phyloP scores from a whole-genome alignment of 64 coral and sea anemone species.

The Stichodactyla mertensii region DNA sequence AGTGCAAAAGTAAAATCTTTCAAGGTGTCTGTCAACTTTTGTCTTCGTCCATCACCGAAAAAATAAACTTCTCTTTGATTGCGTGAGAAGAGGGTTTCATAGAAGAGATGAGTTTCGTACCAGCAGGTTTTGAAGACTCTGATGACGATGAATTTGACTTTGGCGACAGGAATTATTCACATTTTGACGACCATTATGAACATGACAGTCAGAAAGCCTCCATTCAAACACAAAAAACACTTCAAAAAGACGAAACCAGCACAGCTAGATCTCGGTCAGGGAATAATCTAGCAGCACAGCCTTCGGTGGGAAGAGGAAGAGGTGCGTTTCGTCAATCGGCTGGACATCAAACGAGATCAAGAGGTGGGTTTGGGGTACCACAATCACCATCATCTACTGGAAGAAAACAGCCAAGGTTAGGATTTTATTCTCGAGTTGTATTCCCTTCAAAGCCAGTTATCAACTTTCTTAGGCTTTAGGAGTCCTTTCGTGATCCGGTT shows the following conservation, averaged over 20 bases:
- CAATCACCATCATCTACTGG: not conserved
- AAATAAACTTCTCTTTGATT: not conserved
- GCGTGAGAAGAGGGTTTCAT: not conserved
- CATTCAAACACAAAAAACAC: not conserved
- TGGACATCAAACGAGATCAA: not conserved
- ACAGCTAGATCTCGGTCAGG: not conserved
- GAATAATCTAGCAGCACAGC: not conserved
- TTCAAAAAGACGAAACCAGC: not conserved
- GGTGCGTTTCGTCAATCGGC: not conserved
- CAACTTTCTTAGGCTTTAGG: too few species aligned
- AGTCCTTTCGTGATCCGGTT: too few species aligned
- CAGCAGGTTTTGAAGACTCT: conserved; percentile 54
- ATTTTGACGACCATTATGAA: not conserved
- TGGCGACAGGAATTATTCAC: not conserved
- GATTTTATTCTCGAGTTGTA: not conserved
- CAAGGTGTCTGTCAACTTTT: not conserved
- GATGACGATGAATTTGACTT: conserved; percentile 55
- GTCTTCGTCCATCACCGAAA: not conserved
- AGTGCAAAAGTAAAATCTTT: not conserved
- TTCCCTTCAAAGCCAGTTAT: not conserved
- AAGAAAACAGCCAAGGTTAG: not conserved
- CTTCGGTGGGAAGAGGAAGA: conserved; percentile 28
- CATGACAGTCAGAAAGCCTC: not conserved
- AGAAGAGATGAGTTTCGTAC: not conserved
- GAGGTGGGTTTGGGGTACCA: conserved; percentile 30